These are phyloP conservation scores for Pseudomyrmex concolor DNA, from an alignment of 1,140 invertebrate species.

Conservation along the genomic window DNA sequence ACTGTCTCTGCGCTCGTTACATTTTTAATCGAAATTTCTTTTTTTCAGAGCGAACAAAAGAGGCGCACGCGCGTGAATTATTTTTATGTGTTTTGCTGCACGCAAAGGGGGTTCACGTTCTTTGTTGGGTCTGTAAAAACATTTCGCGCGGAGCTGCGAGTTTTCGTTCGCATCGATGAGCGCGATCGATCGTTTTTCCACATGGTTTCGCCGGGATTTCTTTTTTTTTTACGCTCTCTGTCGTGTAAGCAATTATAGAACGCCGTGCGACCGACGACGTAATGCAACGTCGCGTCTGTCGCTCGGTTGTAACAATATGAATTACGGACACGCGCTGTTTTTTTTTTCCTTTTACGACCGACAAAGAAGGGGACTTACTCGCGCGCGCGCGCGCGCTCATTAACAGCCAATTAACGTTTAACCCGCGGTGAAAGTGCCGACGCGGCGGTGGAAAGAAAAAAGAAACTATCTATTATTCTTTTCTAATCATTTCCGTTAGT, in stretches of 20 bases:
- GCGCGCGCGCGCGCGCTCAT: slow-evolving; percentile 20
- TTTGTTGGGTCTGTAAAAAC: background rate
- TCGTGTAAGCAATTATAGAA: slow-evolving; percentile 23
- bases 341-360: slow-evolving; percentile 29
- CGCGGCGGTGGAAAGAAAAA: slow-evolving; percentile 23
- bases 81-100: too few species aligned
- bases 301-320: slow-evolving; percentile 31
- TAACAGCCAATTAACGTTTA: slow-evolving; percentile 63
- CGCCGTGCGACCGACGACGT: slow-evolving; percentile 11
- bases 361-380: background rate
- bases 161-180: slow-evolving; percentile 20
- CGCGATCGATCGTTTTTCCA: slow-evolving; percentile 29
- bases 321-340: slow-evolving; percentile 25
- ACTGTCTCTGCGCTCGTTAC: too few species aligned
- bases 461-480: slow-evolving; percentile 54
- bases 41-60: too few species aligned
- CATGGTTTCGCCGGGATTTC: slow-evolving; percentile 14
- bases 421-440: slow-evolving; percentile 48
- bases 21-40: too few species aligned
- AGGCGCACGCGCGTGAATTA: too few species aligned
- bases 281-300: slow-evolving; percentile 7
- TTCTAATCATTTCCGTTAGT: slow-evolving; percentile 50
- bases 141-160: background rate
- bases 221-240: slow-evolving; percentile 12
- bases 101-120: background rate